Conservation (phyloP, 2,113 vertebrate genomes). For the Megalops atlanticus region DNA sequence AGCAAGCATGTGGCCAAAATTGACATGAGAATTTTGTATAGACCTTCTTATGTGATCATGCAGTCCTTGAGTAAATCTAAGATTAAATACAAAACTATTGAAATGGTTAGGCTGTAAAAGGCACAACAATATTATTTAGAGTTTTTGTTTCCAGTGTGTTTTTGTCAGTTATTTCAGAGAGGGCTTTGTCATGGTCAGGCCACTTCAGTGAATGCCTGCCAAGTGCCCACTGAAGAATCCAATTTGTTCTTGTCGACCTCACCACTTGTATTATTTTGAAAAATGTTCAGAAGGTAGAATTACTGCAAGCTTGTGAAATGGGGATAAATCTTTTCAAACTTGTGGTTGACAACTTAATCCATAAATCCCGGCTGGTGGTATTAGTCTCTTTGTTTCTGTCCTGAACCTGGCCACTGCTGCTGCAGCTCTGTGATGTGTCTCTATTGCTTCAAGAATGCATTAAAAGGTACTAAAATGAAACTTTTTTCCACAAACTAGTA, state of each 20-base stretch:
- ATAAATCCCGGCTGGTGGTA: neutral
- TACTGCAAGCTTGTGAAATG: neutral
- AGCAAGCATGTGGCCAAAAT: too few relatives aligned
- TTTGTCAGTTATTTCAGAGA: neutral
- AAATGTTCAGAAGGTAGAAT: conserved; percentile 8
- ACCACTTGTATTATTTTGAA: neutral
- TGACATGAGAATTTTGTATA: too few relatives aligned
- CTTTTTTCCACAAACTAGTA: neutral
- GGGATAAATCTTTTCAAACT: neutral
- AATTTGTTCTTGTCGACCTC: neutral
- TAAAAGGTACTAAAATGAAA: neutral
- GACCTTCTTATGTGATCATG: too few relatives aligned
- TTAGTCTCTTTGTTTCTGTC: conserved; percentile 4
- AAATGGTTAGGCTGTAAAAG: neutral
- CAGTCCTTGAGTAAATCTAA: too few relatives aligned
- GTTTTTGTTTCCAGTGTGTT: neutral
- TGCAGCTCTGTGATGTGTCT: neutral
- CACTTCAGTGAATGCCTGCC: neutral
- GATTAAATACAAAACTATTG: neutral
- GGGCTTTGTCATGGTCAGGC: neutral
- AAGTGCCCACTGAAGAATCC: neutral
- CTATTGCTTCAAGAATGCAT: neutral
- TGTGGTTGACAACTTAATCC: neutral
- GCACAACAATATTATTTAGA: neutral
- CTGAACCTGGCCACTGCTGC: neutral